phyloP scores from a whole-genome alignment of 2,797 vertebrate genomes.

The Mus minutoides region DNA sequence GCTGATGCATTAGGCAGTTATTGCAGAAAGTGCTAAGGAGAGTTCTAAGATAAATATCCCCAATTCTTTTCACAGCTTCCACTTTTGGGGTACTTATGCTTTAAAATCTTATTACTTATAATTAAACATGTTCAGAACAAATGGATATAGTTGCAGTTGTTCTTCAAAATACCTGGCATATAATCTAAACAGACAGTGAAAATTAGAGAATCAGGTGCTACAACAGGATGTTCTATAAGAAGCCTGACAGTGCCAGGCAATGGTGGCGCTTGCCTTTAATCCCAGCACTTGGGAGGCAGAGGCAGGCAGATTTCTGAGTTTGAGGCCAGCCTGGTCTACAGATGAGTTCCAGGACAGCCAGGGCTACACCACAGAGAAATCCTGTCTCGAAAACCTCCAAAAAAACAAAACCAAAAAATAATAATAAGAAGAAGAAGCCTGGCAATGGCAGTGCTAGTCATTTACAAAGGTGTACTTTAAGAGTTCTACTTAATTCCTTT shows the following conservation, averaged over 20 bases:
- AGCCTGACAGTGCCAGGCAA: neutral
- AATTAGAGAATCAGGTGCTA: neutral
- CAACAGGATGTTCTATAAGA: neutral
- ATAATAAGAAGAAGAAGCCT: too few relatives aligned
- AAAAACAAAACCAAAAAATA: too few relatives aligned
- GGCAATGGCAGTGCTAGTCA: neutral
- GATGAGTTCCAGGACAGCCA: too few relatives aligned
- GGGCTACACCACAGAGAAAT: too few relatives aligned
- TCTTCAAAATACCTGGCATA: neutral
- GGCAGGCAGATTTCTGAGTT: too few relatives aligned
- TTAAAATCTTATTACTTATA: neutral
- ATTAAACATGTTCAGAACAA: constrained; percentile 31
- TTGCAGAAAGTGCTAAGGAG: constrained; percentile 8
- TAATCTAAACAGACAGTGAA: neutral
- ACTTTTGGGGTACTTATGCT: neutral
- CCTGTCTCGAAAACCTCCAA: too few relatives aligned
- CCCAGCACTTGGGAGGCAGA: too few relatives aligned
- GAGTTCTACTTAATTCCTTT: neutral
- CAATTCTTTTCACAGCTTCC: constrained; percentile 18
- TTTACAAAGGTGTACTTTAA: neutral
- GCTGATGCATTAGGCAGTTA: neutral
- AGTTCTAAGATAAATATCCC: constrained; percentile 21
- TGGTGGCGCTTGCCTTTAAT: too few relatives aligned
- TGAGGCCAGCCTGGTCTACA: too few relatives aligned
- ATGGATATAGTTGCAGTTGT: neutral